phyloP scores from a whole-genome alignment of 2,888 invertebrate species.

The Julus scanicus region DNA sequence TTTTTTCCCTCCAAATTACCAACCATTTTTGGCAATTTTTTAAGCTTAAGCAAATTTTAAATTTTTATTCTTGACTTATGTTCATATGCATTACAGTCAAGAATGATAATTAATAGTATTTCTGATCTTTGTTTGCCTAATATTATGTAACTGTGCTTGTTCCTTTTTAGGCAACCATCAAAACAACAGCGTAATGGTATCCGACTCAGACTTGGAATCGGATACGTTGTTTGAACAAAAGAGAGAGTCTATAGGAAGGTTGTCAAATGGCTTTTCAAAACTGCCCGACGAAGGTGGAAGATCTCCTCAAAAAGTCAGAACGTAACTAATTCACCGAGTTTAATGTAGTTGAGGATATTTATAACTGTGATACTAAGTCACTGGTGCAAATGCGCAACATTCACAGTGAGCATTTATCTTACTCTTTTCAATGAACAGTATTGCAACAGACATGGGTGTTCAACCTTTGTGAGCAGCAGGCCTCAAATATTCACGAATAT shows the following conservation, averaged over 20 bases:
- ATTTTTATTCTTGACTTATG: too few species aligned
- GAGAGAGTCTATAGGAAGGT: background rate
- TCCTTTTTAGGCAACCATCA: constrained; percentile 12
- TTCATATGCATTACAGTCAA: too few species aligned
- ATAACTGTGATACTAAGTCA: constrained; percentile 48
- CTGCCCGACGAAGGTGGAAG: constrained; percentile 41
- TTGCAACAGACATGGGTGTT: background rate
- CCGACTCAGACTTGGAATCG: constrained; percentile 58
- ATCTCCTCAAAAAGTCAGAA: constrained; percentile 55
- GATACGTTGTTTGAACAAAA: constrained; percentile 58
- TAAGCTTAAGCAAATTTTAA: too few species aligned
- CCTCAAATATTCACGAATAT: too few species aligned
- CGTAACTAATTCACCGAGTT: constrained; percentile 40
- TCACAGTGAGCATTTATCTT: constrained; percentile 4
- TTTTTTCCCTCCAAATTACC: too few species aligned
- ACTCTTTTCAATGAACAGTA: background rate
- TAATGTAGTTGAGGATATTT: constrained; percentile 7
- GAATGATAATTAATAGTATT: too few species aligned
- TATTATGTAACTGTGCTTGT: background rate
- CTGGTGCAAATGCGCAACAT: constrained; percentile 19
- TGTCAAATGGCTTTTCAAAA: constrained; percentile 51
- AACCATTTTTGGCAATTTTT: too few species aligned
- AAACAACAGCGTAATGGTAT: constrained; percentile 58
- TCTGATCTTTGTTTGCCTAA: too few species aligned
- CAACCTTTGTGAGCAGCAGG: too few species aligned